Percentiles rank a stretch among this genome's conserved stretches.
phyloP scores from a whole-genome alignment of 2,797 vertebrate genomes.

The Sebastes oblongus region DNA sequence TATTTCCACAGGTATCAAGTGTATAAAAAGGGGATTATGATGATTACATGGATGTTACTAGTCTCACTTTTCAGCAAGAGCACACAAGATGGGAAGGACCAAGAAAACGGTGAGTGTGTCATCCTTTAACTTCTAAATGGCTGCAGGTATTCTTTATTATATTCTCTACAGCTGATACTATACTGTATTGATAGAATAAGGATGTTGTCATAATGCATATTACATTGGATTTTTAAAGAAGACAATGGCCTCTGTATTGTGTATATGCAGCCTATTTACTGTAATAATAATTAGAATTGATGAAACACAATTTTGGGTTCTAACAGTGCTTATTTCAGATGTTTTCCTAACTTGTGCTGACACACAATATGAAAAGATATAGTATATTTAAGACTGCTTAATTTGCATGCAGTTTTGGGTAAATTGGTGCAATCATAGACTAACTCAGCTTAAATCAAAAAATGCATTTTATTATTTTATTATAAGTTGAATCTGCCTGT shows the following conservation, averaged over 20 bases:
- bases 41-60: conserved; percentile 45
- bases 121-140: not conserved
- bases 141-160: not conserved
- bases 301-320: not conserved
- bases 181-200: not conserved
- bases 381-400: not conserved
- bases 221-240: not conserved
- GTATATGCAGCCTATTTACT: not conserved
- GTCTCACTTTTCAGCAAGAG: conserved; percentile 23
- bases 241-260: not conserved
- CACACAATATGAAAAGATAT: not conserved
- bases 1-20: not conserved
- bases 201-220: not conserved
- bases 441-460: not conserved
- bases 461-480: too few relatives aligned
- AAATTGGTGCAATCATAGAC: not conserved
- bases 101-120: conserved; percentile 53
- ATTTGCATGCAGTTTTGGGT: not conserved
- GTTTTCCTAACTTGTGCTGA: not conserved
- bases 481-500: too few relatives aligned
- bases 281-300: not conserved
- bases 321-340: not conserved
- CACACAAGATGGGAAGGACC: not conserved
- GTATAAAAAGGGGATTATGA: not conserved
- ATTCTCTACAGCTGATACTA: not conserved